These are phyloP conservation scores for Gallirallus australis DNA, from an alignment of 2,797 vertebrate species.

Conservation along the genomic window DNA sequence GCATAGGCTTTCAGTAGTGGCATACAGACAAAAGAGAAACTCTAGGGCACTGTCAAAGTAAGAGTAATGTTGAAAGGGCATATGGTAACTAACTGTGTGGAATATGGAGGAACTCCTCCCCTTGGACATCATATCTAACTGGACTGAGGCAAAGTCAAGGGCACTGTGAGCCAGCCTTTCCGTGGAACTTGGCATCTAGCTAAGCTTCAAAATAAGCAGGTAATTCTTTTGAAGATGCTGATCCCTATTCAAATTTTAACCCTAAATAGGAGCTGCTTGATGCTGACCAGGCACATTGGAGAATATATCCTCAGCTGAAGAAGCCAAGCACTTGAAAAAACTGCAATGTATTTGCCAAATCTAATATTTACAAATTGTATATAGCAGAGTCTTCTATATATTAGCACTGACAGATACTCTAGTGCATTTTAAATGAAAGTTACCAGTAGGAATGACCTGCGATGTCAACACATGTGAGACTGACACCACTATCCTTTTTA, in stretches of 20 bases:
- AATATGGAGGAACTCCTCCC: background rate
- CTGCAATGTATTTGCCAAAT: background rate
- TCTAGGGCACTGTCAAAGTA: background rate
- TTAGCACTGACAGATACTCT: background rate
- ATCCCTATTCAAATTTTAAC: background rate
- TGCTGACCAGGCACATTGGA: background rate
- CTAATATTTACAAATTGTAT: background rate
- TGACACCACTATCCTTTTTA: background rate
- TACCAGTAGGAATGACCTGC: background rate
- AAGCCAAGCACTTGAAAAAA: background rate
- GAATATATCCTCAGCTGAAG: background rate
- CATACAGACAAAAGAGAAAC: background rate
- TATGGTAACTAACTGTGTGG: background rate
- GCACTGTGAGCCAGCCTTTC: background rate
- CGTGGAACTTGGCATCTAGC: background rate
- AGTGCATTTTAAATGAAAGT: background rate
- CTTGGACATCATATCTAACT: background rate
- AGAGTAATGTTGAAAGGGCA: background rate
- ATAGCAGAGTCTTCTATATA: background rate
- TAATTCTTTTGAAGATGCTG: background rate
- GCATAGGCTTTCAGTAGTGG: background rate
- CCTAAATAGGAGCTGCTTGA: background rate
- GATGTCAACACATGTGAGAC: background rate
- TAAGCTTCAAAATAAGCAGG: background rate
- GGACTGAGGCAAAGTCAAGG: background rate